Conservation (phyloP, 2,888 invertebrate species). For the Sthenelais limicola region DNA sequence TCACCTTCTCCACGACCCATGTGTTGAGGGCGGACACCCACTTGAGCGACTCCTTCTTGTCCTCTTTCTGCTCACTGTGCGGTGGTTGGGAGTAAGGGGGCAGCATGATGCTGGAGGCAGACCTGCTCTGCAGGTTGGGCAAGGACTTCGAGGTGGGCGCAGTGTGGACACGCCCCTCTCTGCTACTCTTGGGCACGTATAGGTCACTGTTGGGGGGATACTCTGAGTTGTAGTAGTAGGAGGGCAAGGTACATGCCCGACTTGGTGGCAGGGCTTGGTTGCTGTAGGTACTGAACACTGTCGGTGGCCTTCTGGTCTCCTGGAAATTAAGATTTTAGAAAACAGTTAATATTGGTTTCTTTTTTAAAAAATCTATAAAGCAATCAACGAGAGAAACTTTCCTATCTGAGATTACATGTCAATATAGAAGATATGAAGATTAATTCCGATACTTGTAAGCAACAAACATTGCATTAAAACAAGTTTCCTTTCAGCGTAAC, state of each 20-base stretch:
- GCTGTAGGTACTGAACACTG: slow-evolving; percentile 19
- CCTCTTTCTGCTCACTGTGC: neutral
- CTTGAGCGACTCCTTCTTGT: neutral
- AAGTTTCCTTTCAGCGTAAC: too few species aligned
- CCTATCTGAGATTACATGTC: too few species aligned
- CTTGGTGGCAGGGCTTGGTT: slow-evolving; percentile 1
- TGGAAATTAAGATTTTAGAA: too few species aligned
- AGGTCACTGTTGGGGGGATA: too few species aligned
- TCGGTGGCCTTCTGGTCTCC: slow-evolving; percentile 1
- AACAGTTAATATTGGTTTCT: too few species aligned
- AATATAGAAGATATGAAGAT: too few species aligned
- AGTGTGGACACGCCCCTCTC: slow-evolving; percentile 17
- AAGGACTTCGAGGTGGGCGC: slow-evolving; percentile 25
- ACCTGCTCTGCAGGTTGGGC: slow-evolving; percentile 11
- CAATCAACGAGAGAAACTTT: too few species aligned
- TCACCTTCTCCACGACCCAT: slow-evolving; percentile 35
- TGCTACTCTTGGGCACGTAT: neutral
- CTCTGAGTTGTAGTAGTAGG: neutral
- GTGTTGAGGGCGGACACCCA: slow-evolving; percentile 37
- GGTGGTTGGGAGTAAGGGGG: neutral
- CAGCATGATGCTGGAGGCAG: neutral
- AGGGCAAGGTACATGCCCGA: neutral
- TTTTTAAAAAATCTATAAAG: too few species aligned
- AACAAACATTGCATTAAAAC: too few species aligned
- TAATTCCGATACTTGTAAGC: too few species aligned